Base-by-base conservation (phyloP, 2,797 vertebrate genomes). In the Crocidura indochinensis region DNA sequence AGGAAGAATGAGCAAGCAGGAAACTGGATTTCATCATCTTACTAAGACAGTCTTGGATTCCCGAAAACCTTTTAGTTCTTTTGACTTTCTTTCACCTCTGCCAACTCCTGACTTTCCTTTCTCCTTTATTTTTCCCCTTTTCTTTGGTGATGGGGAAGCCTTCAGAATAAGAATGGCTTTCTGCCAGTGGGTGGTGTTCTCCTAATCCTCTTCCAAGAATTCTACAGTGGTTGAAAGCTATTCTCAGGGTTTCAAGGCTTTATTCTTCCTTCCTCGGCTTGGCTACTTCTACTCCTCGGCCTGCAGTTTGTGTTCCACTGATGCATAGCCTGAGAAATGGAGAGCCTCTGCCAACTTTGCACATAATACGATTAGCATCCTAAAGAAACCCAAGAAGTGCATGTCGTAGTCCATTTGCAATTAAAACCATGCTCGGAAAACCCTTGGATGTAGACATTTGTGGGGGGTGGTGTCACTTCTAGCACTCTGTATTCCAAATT, bases 351-450 rank as follows among this genome's bases (percentile, higher is more conserved):
- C 88, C 64, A 86, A 51, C 82, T 90, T 75, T 84, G 27, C 22
- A 84, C 60, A 29, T 84, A 87, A 75, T 86, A 38, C 56, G 5
- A 73, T 88, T 85, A 93, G 46, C 92, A 90, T 53, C 90, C 84
- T 75, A 90, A 95, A 89, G 86, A 95, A 95, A 84, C 65, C 56
- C 80, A 81, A 91, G 75, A 81, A 91, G 75, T 22, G 26, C 0
- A 62, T 31, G 47, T 86, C 22, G 75, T 47, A 15, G 47, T 46
- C 51, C 47, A 74, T 94, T 93, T 79, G 60, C 51, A 51, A 92
- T 92, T 87, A 82, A 95, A 94, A 80, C 84, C 71, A 84, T 91
- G 92, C 86, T 82, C 75, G 73, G 87, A 89, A 77, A 64, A 19
- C 4, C 44, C 79, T 90, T 89, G 76, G 67, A 31, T 87, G 64